Evolutionary conservation across 2,888 invertebrate genomes (phyloP).

Genomic region (Vesta saturnalis): DNA sequence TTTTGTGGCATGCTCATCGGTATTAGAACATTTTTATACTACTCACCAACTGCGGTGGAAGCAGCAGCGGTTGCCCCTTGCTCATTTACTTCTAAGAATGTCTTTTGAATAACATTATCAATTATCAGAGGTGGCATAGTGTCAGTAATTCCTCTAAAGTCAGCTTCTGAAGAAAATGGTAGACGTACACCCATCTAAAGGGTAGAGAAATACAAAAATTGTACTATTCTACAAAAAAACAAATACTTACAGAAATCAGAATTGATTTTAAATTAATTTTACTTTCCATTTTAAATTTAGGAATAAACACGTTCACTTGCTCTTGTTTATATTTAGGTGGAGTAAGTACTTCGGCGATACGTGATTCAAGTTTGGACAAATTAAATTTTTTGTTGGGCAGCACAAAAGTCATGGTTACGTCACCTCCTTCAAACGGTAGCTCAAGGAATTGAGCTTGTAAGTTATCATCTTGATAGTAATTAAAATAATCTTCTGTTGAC

Average conservation of each 20-base stretch:
- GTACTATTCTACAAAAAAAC: not conserved
- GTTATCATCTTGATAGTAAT: slow-evolving; percentile 50
- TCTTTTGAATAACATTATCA: slow-evolving; percentile 55
- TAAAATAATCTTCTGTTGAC: slow-evolving; percentile 44
- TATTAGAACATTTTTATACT: no score
- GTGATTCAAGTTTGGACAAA: slow-evolving; percentile 33
- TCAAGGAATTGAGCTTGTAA: slow-evolving; percentile 52
- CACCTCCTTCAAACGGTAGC: slow-evolving; percentile 46
- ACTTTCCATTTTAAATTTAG: slow-evolving; percentile 37
- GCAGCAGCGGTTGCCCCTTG: slow-evolving; percentile 58
- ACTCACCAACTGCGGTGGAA: slow-evolving; percentile 36
- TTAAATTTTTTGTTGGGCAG: slow-evolving; percentile 42
- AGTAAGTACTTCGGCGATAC: slow-evolving; percentile 28
- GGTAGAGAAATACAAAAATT: not conserved
- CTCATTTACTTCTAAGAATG: slow-evolving; percentile 58
- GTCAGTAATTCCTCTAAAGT: not conserved
- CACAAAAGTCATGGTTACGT: slow-evolving; percentile 42
- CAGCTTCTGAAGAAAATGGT: not conserved
- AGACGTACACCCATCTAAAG: not conserved
- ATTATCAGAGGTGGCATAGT: slow-evolving; percentile 35
- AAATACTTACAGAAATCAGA: not conserved
- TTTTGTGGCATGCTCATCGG: not conserved
- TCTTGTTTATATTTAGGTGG: slow-evolving; percentile 14
- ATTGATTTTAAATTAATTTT: not conserved
- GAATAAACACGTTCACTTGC: slow-evolving; percentile 40